These are phyloP conservation scores for Macrosiphum euphorbiae DNA, from an alignment of 2,888 invertebrate species.

Conservation along the genomic window DNA sequence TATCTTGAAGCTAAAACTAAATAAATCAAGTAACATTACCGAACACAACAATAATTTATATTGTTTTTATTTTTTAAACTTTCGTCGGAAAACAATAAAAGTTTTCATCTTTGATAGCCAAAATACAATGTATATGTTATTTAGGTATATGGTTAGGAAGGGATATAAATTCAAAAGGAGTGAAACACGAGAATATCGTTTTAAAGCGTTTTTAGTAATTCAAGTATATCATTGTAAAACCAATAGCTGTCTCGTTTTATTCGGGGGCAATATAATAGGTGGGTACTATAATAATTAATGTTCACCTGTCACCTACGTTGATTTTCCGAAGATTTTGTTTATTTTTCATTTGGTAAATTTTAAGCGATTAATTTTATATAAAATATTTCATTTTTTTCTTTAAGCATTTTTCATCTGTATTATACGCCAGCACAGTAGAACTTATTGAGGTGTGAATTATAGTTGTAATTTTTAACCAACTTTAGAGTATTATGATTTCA, in stretches of 20 bases:
- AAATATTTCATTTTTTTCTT: background rate
- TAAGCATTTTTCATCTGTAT: background rate
- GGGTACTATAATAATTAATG: background rate
- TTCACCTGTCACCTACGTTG: background rate
- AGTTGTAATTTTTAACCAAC: background rate
- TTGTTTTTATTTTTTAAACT: conserved; percentile 7
- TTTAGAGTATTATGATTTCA: background rate
- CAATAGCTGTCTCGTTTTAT: conserved; percentile 26
- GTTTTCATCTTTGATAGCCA: conserved; percentile 8
- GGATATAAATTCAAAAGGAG: conserved; percentile 32
- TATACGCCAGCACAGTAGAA: background rate
- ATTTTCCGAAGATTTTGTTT: background rate
- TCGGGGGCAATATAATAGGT: background rate
- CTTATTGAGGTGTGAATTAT: background rate
- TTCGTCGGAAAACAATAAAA: conserved; percentile 3
- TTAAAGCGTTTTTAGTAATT: conserved; percentile 3
- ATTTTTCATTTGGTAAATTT: background rate
- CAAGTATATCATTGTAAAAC: background rate
- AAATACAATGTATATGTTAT: conserved; percentile 15
- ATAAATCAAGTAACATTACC: conserved; percentile 36
- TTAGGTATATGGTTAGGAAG: background rate
- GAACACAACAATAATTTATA: background rate
- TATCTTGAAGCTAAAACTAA: background rate
- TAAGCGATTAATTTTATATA: background rate
- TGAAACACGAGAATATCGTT: conserved; percentile 6